Conservation (phyloP, 2,797 vertebrate genomes). For the Antrozous pallidus region DNA sequence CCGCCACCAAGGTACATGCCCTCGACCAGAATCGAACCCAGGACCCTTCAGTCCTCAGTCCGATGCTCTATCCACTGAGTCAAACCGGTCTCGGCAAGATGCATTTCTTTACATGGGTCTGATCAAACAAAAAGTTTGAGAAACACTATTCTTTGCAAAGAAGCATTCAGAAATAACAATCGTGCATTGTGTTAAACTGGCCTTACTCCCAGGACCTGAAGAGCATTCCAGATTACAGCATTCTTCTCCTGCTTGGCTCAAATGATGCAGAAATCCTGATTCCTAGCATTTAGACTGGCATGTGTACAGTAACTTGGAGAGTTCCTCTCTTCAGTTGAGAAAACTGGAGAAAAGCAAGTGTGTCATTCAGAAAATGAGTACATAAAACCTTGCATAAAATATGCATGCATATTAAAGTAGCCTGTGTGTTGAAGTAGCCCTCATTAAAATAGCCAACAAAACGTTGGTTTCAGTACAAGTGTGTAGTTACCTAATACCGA, state of each 20-base stretch:
- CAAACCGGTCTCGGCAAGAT: too few relatives aligned
- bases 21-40: too few relatives aligned
- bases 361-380: neutral
- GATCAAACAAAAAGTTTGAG: conserved; percentile 42
- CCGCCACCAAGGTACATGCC: too few relatives aligned
- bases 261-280: neutral
- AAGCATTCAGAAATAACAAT: conserved; percentile 54
- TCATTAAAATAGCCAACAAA: neutral
- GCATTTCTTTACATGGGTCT: conserved; percentile 34
- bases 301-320: conserved; percentile 16
- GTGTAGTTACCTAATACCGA: neutral
- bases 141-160: conserved; percentile 45
- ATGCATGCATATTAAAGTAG: neutral
- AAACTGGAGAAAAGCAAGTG: neutral
- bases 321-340: neutral
- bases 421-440: neutral
- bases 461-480: neutral
- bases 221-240: conserved; percentile 40
- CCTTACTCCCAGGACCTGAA: conserved; percentile 56
- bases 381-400: neutral
- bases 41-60: too few relatives aligned
- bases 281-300: neutral
- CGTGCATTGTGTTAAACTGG: conserved; percentile 45
- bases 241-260: conserved; percentile 37
- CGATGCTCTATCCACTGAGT: too few relatives aligned